Conservation (phyloP, 1,140 invertebrate genomes). For the Vanessa tameamea region DNA sequence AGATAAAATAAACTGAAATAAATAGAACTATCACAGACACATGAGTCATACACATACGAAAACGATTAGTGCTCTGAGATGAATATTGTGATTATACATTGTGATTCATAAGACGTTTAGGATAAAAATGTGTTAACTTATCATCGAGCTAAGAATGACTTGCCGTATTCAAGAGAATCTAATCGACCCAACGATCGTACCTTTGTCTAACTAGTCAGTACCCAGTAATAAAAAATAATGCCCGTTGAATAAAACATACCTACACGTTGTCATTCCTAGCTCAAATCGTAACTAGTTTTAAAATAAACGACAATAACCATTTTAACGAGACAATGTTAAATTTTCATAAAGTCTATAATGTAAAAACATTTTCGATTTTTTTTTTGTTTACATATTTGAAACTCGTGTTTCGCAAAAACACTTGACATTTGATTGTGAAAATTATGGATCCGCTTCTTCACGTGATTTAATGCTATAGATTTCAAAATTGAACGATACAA, state of each 20-base stretch:
- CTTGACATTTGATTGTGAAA: no score
- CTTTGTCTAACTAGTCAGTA: neutral
- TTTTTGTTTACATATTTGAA: neutral
- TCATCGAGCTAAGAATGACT: constrained; percentile 38
- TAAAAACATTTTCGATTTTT: no score
- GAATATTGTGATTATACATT: constrained; percentile 33
- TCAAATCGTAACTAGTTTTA: constrained; percentile 23
- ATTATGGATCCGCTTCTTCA: no score
- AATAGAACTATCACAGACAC: constrained; percentile 77
- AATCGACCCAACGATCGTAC: no score
- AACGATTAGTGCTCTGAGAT: constrained; percentile 58
- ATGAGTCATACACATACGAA: constrained; percentile 69
- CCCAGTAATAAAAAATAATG: neutral
- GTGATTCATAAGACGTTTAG: constrained; percentile 66
- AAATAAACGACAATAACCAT: constrained; percentile 18
- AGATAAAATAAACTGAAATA: constrained; percentile 62
- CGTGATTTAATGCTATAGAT: no score
- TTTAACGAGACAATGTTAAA: constrained; percentile 17
- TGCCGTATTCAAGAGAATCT: neutral
- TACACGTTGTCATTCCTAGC: constrained; percentile 25
- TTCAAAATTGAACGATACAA: no score
- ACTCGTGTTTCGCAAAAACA: no score
- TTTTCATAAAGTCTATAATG: no score
- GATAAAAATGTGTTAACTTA: constrained; percentile 19
- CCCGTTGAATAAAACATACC: neutral